Conservation (phyloP, 2,888 invertebrate genomes). For the Torymus aiolomorphi region DNA sequence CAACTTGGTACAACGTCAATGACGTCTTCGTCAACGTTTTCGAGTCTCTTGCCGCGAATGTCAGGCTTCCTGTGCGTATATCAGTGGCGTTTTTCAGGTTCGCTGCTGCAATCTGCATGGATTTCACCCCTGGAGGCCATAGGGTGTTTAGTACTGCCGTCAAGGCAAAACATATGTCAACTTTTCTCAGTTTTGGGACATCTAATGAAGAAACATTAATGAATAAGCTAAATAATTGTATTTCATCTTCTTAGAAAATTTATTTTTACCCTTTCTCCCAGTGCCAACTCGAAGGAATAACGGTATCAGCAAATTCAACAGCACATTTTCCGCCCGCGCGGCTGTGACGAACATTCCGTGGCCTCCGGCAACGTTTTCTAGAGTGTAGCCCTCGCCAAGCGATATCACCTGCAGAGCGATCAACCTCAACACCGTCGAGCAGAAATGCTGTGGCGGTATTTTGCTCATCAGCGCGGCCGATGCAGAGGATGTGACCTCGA, state of each 20-base stretch:
- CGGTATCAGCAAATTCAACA: constrained; percentile 97
- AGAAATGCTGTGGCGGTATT: constrained; percentile 95
- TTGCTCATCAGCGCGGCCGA: constrained; percentile 91
- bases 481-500: constrained; percentile 87
- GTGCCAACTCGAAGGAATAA: constrained; percentile 96
- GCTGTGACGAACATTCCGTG: constrained; percentile 91
- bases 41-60: constrained; percentile 86
- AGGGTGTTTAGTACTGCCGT: constrained; percentile 93
- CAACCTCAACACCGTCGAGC: constrained; percentile 95
- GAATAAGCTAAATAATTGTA: too few species aligned
- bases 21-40: constrained; percentile 87
- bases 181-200: constrained; percentile 90
- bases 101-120: constrained; percentile 78
- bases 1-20: constrained; percentile 87
- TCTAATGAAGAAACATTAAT: constrained; percentile 77
- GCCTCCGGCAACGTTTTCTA: constrained; percentile 97
- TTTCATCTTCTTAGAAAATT: constrained; percentile 19
- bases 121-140: constrained; percentile 85
- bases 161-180: constrained; percentile 93
- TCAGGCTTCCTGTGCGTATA: constrained; percentile 87
- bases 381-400: constrained; percentile 90
- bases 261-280: constrained; percentile 88
- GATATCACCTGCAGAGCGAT: constrained; percentile 97
- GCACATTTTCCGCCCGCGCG: constrained; percentile 95
- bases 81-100: constrained; percentile 85